Conservation (phyloP, 2,797 vertebrate species). For the Pipistrellus nathusii region DNA sequence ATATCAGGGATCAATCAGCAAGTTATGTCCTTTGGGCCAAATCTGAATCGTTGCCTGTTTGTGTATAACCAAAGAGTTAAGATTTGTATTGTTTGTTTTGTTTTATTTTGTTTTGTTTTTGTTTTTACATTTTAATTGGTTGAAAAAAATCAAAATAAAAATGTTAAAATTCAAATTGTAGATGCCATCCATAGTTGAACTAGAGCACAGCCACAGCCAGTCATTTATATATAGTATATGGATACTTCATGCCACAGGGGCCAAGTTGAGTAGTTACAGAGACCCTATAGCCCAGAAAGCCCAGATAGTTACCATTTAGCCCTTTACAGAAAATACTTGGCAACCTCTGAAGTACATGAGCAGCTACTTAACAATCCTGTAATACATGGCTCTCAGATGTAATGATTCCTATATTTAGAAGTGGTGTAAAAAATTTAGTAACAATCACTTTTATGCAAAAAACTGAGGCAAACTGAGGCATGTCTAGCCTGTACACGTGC, state of each 20-base stretch:
- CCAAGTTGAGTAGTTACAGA: not conserved
- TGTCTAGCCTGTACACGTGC: not conserved
- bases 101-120: not conserved
- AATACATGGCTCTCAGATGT: not conserved
- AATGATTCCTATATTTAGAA: slow-evolving; percentile 4
- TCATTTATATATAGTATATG: not conserved
- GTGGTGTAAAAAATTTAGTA: not conserved
- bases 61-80: not conserved
- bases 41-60: not conserved
- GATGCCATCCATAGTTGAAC: not conserved
- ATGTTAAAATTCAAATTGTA: slow-evolving; percentile 12
- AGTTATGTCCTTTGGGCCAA: not conserved
- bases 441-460: not conserved
- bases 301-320: not conserved
- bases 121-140: not conserved
- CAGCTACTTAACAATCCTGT: not conserved
- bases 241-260: not conserved
- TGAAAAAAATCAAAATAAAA: slow-evolving; percentile 11
- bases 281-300: not conserved
- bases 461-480: not conserved
- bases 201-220: not conserved
- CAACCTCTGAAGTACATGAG: not conserved
- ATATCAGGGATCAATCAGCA: slow-evolving; percentile 6
- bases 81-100: not conserved
- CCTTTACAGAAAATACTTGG: not conserved